Percentiles rank a stretch among this genome's conserved stretches.
Conservation (phyloP, 1,140 invertebrate species). For the Pseudachorutes palmiensis region DNA sequence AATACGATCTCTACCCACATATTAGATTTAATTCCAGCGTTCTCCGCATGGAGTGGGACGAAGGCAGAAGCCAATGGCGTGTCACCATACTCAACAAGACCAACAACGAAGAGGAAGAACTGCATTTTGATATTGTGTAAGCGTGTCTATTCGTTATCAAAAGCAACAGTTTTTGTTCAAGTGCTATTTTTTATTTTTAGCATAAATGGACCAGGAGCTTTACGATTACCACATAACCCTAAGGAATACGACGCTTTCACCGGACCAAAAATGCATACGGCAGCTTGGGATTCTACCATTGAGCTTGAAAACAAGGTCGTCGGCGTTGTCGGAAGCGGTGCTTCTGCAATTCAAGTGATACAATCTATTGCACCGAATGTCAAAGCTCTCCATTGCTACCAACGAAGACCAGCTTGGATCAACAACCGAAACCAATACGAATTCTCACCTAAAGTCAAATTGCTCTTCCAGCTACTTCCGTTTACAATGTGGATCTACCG, state of each 20-base stretch:
- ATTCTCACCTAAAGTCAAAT: background rate
- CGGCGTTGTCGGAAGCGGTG: conserved; percentile 23
- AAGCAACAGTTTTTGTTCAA: background rate
- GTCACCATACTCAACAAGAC: background rate
- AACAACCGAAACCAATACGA: conserved; percentile 10
- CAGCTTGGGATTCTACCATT: conserved; percentile 20
- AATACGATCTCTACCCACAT: conserved; percentile 17
- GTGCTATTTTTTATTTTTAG: conserved; percentile 2
- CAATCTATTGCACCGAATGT: conserved; percentile 23
- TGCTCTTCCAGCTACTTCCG: conserved; percentile 9
- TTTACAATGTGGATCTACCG: background rate
- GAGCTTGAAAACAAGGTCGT: conserved; percentile 19
- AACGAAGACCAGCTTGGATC: conserved; percentile 23
- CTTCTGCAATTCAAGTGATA: conserved; percentile 28
- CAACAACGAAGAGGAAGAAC: background rate
- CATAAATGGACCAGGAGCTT: conserved; percentile 13
- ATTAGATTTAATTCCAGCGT: conserved; percentile 15
- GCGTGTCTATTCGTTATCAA: background rate
- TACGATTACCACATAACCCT: conserved; percentile 14
- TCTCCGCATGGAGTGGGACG: conserved; percentile 12
- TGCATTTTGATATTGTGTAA: conserved; percentile 25
- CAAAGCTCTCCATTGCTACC: conserved; percentile 20
- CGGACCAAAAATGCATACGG: conserved; percentile 21
- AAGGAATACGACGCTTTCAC: conserved; percentile 20
- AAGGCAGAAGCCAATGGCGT: conserved; percentile 6